Percentiles rank a stretch among this genome's conserved stretches.
Evolutionary conservation across 2,888 invertebrate genomes (phyloP).

Genomic region (Idaea straminata): DNA sequence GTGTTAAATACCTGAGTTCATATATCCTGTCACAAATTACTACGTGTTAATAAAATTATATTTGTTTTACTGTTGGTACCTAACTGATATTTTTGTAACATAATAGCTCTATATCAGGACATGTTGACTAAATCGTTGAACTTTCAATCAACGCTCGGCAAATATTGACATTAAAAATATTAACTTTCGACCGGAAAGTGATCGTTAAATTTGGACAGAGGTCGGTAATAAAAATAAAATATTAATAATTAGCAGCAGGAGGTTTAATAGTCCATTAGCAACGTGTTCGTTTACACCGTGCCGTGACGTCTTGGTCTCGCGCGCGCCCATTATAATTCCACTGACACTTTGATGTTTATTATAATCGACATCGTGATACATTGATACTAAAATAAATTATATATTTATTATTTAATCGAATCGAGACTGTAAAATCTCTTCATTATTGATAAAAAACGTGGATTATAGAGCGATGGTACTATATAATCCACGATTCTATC

Average conservation of each 20-base stretch:
- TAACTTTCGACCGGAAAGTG: constrained; percentile 64
- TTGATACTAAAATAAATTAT: constrained; percentile 25
- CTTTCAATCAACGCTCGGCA: constrained; percentile 63
- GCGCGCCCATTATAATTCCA: constrained; percentile 39
- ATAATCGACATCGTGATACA: constrained; percentile 32
- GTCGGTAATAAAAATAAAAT: constrained; percentile 68
- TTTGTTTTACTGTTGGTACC: too few relatives aligned
- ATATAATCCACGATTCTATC: constrained; percentile 46
- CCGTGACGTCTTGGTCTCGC: constrained; percentile 36
- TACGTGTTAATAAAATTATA: too few relatives aligned
- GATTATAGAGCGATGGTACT: constrained; percentile 7
- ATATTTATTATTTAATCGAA: constrained; percentile 25
- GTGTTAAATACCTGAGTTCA: too few relatives aligned
- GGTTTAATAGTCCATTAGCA: constrained; percentile 68
- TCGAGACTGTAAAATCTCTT: constrained; percentile 22
- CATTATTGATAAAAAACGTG: constrained; percentile 17
- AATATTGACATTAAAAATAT: constrained; percentile 65
- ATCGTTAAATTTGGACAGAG: constrained; percentile 64
- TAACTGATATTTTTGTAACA: not conserved
- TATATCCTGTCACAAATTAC: too few relatives aligned
- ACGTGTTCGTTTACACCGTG: constrained; percentile 50
- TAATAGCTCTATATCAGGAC: constrained; percentile 15
- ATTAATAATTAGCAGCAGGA: constrained; percentile 68
- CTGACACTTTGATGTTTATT: constrained; percentile 41
- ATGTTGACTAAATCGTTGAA: constrained; percentile 53